phyloP scores from a whole-genome alignment of 2,888 invertebrate genomes.

The Drosophila phalerata region DNA sequence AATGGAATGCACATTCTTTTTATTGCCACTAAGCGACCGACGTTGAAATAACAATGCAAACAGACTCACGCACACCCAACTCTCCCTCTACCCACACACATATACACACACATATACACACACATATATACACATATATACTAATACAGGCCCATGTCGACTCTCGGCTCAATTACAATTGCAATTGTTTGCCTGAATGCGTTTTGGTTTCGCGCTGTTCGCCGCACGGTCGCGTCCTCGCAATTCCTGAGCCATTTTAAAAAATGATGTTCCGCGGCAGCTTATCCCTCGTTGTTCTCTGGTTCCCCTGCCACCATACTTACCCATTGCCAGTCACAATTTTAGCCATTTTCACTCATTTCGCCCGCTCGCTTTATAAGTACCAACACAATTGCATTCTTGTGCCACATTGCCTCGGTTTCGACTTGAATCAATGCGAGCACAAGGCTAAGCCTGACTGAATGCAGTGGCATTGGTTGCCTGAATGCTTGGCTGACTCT shows the following conservation, averaged over 20 bases:
- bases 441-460: conserved; percentile 21
- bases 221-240: conserved; percentile 56
- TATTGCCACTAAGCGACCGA: conserved; percentile 82
- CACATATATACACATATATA: conserved; percentile 18
- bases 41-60: conserved; percentile 78
- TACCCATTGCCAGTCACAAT: conserved; percentile 11
- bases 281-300: conserved; percentile 34
- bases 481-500: conserved; percentile 16
- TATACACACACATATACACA: conserved; percentile 24
- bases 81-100: conserved; percentile 3
- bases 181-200: conserved; percentile 82
- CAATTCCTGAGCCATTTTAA: conserved; percentile 67
- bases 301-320: neutral
- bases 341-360: conserved; percentile 55
- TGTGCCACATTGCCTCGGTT: conserved; percentile 51
- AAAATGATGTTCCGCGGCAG: conserved; percentile 69
- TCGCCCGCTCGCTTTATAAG: conserved; percentile 43
- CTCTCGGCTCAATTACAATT: conserved; percentile 81
- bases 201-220: conserved; percentile 72
- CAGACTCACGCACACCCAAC: conserved; percentile 49
- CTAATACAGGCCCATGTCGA: conserved; percentile 54
- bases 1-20: conserved; percentile 80
- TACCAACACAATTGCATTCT: conserved; percentile 55
- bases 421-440: conserved; percentile 69
- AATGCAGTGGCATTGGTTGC: conserved; percentile 34